Conservation (phyloP, 1,140 invertebrate species). For the Camponotus floridanus region DNA sequence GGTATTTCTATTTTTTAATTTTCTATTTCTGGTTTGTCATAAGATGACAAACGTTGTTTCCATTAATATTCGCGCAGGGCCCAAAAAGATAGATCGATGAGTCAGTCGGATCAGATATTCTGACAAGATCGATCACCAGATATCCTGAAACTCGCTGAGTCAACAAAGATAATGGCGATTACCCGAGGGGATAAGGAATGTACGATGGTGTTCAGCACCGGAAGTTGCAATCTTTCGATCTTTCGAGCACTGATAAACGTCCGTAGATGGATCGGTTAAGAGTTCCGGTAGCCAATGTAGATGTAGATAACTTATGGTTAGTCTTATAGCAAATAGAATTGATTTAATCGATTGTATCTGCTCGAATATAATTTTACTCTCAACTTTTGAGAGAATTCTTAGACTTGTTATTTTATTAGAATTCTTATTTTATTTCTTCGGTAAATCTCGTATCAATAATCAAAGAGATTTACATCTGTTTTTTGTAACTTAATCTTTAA, state of each 20-base stretch:
- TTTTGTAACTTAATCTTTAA: background rate
- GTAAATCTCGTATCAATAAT: background rate
- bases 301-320: slow-evolving; percentile 65
- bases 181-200: slow-evolving; percentile 36
- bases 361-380: background rate
- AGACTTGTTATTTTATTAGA: too few species aligned
- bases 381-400: background rate
- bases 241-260: slow-evolving; percentile 55
- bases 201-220: slow-evolving; percentile 60
- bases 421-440: background rate
- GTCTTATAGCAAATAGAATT: background rate
- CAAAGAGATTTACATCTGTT: background rate
- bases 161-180: slow-evolving; percentile 76
- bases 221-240: slow-evolving; percentile 69
- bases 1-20: slow-evolving; percentile 1
- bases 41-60: slow-evolving; percentile 53
- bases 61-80: slow-evolving; percentile 49
- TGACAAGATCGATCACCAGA: slow-evolving; percentile 53
- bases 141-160: slow-evolving; percentile 73
- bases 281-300: slow-evolving; percentile 69
- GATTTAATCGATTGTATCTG: background rate
- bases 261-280: slow-evolving; percentile 63
- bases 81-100: slow-evolving; percentile 55
- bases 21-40: slow-evolving; percentile 26
- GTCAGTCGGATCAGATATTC: slow-evolving; percentile 40